Conservation (phyloP, 2,113 vertebrate genomes). For the Leptobrachium ailaonicum region DNA sequence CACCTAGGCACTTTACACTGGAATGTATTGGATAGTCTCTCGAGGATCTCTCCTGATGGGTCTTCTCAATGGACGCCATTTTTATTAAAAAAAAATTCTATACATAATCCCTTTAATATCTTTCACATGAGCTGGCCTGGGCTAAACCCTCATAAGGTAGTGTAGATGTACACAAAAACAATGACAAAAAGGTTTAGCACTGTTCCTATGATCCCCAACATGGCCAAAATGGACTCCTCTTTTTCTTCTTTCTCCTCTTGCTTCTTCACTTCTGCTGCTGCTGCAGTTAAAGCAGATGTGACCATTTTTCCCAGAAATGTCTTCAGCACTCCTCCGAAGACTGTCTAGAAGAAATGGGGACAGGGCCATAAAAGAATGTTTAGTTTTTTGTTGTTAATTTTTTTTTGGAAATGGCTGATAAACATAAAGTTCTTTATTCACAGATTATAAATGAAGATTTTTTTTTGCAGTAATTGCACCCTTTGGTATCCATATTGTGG, state of each 20-base stretch:
- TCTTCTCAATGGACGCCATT: slow-evolving; percentile 54
- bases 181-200: slow-evolving; percentile 88
- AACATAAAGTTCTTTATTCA: no score
- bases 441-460: no score
- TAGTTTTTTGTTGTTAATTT: not conserved
- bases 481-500: no score
- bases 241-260: slow-evolving; percentile 86
- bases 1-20: slow-evolving; percentile 54
- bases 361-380: slow-evolving; percentile 58
- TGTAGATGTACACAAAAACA: slow-evolving; percentile 88
- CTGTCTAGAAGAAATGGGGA: slow-evolving; percentile 72
- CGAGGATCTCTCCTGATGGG: slow-evolving; percentile 35
- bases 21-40: slow-evolving; percentile 57
- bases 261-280: slow-evolving; percentile 81
- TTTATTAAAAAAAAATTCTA: slow-evolving; percentile 1
- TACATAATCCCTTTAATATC: slow-evolving; percentile 24
- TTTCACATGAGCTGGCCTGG: not conserved
- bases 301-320: slow-evolving; percentile 77
- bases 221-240: slow-evolving; percentile 85
- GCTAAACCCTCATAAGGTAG: slow-evolving; percentile 74
- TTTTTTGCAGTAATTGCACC: no score
- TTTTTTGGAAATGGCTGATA: no score
- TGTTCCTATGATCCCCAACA: slow-evolving; percentile 85
- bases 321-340: slow-evolving; percentile 70
- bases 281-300: slow-evolving; percentile 76